Conservation (phyloP, 2,113 vertebrate species). For the Xiphorhynchus elegans region DNA sequence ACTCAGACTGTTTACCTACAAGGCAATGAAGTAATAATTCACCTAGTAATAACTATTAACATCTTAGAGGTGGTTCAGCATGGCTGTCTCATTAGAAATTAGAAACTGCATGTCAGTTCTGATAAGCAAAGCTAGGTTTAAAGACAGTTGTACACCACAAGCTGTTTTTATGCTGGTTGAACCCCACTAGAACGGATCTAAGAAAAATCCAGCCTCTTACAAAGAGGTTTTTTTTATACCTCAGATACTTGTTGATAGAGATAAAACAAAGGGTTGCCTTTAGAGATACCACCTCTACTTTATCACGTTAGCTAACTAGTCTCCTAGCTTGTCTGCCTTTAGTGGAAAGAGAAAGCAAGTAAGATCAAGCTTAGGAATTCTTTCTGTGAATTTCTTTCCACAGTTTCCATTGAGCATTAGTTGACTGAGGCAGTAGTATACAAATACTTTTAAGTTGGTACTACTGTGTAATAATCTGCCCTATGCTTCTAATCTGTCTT, state of each 20-base stretch:
- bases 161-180: background rate
- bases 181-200: background rate
- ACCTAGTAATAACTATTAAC: background rate
- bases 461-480: background rate
- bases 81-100: background rate
- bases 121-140: background rate
- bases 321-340: background rate
- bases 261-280: background rate
- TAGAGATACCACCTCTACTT: background rate
- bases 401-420: background rate
- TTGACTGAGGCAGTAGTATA: background rate
- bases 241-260: background rate
- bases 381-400: background rate
- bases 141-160: background rate
- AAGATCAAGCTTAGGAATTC: background rate
- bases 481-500: background rate
- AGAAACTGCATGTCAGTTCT: background rate
- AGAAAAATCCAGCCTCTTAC: background rate
- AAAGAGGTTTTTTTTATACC: background rate
- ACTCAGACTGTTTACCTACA: background rate
- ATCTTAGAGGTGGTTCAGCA: background rate
- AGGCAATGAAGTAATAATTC: background rate
- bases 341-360: background rate
- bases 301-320: background rate
- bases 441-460: background rate